Conservation (phyloP, 2,888 invertebrate genomes). For the Stegophylla sp. region DNA sequence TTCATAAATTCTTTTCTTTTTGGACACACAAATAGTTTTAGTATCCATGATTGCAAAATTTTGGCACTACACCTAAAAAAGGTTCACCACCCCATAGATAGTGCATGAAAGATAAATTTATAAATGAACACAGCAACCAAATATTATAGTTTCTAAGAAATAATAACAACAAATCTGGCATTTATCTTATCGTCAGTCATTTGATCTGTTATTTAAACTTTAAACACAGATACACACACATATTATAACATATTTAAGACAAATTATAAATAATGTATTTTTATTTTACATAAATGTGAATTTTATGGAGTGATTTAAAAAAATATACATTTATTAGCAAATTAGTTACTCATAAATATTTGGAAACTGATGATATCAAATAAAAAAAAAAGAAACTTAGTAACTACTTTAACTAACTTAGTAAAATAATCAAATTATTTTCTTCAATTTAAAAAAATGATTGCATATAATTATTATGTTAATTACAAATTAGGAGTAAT, state of each 20-base stretch:
- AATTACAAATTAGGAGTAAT: conserved; percentile 61
- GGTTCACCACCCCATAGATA: no score
- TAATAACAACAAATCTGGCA: no score
- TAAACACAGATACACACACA: neutral
- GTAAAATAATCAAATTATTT: neutral
- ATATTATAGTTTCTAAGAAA: no score
- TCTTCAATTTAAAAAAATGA: neutral
- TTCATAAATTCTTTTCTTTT: no score
- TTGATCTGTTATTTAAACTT: neutral
- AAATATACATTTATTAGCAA: conserved; percentile 26
- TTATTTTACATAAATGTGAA: conserved; percentile 22
- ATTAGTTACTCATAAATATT: conserved; percentile 17
- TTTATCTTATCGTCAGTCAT: no score
- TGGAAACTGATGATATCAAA: conserved; percentile 22
- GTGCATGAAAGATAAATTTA: no score
- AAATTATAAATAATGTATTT: neutral
- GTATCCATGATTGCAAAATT: no score
- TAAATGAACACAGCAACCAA: no score
- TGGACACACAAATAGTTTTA: no score
- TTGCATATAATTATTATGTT: conserved; percentile 3
- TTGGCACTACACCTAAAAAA: no score
- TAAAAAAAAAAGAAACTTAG: conserved; percentile 16
- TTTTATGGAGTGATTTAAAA: conserved; percentile 6
- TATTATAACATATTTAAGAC: conserved; percentile 6
- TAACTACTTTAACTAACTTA: no score